Percentiles rank a stretch among this genome's conserved stretches.
These are phyloP conservation scores for Thymallus thymallus DNA, from an alignment of 2,113 vertebrate genomes.

Conservation along the genomic window DNA sequence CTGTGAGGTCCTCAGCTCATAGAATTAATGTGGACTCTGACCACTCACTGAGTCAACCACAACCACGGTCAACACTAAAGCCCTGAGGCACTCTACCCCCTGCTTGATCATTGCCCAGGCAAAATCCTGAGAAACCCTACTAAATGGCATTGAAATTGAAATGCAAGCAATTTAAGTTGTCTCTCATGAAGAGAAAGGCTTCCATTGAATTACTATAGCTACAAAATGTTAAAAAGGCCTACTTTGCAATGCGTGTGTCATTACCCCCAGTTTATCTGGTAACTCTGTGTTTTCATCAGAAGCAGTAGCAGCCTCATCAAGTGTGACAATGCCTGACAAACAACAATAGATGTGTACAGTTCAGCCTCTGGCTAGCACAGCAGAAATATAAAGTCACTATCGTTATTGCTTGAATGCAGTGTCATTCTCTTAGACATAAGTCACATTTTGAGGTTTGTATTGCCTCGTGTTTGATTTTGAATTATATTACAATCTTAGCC, in stretches of 20 bases:
- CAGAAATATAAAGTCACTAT: slow-evolving; percentile 4
- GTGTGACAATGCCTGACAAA: slow-evolving; percentile 35
- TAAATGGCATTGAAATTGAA: slow-evolving; percentile 51
- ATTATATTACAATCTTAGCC: neutral
- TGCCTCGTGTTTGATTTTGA: neutral
- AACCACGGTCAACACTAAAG: slow-evolving; percentile 25
- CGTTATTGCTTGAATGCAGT: neutral
- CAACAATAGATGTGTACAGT: slow-evolving; percentile 19
- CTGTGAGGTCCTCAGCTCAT: neutral
- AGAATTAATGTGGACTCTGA: slow-evolving; percentile 34
- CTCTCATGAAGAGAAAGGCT: slow-evolving; percentile 41
- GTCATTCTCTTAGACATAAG: neutral
- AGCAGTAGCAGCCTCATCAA: slow-evolving; percentile 10
- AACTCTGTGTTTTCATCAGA: slow-evolving; percentile 9
- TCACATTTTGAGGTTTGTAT: neutral
- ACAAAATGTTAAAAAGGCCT: slow-evolving; percentile 38
- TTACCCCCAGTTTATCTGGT: slow-evolving; percentile 16
- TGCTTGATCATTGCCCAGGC: slow-evolving; percentile 17
- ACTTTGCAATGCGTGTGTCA: slow-evolving; percentile 29
- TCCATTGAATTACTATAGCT: slow-evolving; percentile 50
- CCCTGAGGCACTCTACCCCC: slow-evolving; percentile 27
- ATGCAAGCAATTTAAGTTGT: slow-evolving; percentile 52
- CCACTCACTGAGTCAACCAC: slow-evolving; percentile 17
- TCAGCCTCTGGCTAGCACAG: neutral
- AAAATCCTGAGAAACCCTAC: slow-evolving; percentile 14